These are phyloP conservation scores for Morone chrysops DNA, from an alignment of 2,113 vertebrate species.

Conservation along the genomic window DNA sequence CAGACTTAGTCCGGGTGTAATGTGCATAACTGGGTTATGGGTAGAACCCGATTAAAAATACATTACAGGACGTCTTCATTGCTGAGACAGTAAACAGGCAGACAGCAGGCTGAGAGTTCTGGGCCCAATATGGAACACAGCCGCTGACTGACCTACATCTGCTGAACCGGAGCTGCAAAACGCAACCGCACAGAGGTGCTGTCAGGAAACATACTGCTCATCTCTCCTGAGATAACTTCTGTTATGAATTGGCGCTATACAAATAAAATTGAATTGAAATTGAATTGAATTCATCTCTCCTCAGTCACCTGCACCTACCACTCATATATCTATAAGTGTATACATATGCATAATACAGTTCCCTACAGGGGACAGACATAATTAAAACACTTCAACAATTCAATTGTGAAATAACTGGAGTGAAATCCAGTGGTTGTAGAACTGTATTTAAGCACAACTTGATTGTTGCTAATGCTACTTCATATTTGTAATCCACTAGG, in stretches of 20 bases:
- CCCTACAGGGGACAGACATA: neutral
- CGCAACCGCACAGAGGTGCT: slow-evolving; percentile 20
- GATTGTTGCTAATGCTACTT: neutral
- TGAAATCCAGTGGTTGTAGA: neutral
- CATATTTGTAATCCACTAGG: neutral
- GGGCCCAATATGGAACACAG: slow-evolving; percentile 53
- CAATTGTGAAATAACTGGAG: neutral
- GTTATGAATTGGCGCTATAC: no score
- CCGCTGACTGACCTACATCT: slow-evolving; percentile 73
- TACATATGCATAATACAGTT: neutral
- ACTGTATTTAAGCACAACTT: neutral
- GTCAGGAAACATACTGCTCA: slow-evolving; percentile 21
- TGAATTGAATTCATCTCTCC: slow-evolving; percentile 21
- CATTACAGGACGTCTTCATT: slow-evolving; percentile 71
- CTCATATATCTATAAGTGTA: neutral
- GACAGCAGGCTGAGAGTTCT: slow-evolving; percentile 42
- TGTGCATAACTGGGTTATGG: slow-evolving; percentile 62
- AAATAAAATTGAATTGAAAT: no score
- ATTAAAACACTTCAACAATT: neutral
- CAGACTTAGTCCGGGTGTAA: slow-evolving; percentile 56
- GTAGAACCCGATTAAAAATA: slow-evolving; percentile 78
- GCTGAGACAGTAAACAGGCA: slow-evolving; percentile 52
- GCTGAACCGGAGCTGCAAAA: slow-evolving; percentile 40
- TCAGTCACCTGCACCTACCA: slow-evolving; percentile 26
- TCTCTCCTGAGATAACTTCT: no score